Percentiles rank a stretch among this genome's conserved stretches.
These are phyloP conservation scores for Epizoanthus rinbou DNA, from an alignment of 92 coral and sea anemone genomes.

Conservation along the genomic window DNA sequence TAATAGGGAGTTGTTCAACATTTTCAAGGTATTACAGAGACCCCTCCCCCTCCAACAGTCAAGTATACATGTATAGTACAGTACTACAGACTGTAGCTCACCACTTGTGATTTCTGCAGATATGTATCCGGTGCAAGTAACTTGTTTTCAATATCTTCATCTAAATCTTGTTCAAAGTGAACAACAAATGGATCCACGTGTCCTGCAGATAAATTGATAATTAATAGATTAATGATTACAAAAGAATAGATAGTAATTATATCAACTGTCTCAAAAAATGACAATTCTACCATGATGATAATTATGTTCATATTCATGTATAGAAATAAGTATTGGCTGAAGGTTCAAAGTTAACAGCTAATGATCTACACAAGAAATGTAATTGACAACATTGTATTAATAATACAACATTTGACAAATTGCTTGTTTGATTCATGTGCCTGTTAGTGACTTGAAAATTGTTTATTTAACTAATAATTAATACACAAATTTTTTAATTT, in stretches of 20 bases:
- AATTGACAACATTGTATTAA: no score
- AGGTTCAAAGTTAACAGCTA: no score
- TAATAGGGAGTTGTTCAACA: not conserved
- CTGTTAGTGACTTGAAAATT: no score
- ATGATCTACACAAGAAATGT: no score
- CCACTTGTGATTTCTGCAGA: slow-evolving; percentile 50
- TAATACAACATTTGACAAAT: no score
- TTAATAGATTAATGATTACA: not conserved
- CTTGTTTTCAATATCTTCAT: slow-evolving; percentile 59
- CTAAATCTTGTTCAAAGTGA: slow-evolving; percentile 92
- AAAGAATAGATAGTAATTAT: not conserved
- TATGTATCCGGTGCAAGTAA: slow-evolving; percentile 47
- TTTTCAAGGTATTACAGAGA: not conserved
- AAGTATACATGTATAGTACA: no score
- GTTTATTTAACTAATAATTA: no score
- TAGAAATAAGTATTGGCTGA: no score
- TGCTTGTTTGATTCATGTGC: no score
- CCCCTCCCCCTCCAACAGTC: no score
- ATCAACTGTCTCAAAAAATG: not conserved
- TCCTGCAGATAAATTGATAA: slow-evolving; percentile 1
- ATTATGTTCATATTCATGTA: not conserved
- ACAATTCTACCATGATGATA: no score
- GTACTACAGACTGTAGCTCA: slow-evolving; percentile 37
- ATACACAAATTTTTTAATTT: no score
- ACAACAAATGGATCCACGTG: slow-evolving; percentile 77